Percentiles rank a stretch among this genome's conserved stretches.
Evolutionary conservation across 92 coral and sea anemone species (phyloP).

Genomic region (Zoanthus sansibaricus): DNA sequence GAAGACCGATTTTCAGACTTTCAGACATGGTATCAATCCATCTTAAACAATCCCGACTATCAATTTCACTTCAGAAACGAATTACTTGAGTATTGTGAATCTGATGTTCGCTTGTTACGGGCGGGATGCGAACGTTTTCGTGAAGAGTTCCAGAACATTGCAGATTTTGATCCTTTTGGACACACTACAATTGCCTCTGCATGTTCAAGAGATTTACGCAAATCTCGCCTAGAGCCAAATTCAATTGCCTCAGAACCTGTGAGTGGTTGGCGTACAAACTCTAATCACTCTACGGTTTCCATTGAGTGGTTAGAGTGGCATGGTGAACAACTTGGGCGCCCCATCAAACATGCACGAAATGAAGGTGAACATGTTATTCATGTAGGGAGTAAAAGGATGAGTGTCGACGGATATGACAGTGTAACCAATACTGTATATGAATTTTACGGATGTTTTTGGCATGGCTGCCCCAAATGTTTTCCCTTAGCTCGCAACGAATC

Average conservation of each 20-base stretch:
- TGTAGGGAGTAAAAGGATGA: neutral
- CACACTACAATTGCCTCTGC: neutral
- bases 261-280: neutral
- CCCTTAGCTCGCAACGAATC: neutral
- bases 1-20: neutral
- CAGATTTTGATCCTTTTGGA: no score
- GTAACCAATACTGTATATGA: neutral
- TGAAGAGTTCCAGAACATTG: neutral
- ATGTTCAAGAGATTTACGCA: neutral
- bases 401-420: neutral
- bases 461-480: neutral
- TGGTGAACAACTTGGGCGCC: no score
- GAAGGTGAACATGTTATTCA: no score
- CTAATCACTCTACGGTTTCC: neutral
- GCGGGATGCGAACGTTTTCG: no score
- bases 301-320: no score
- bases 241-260: neutral
- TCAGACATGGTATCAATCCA: neutral
- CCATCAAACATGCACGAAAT: neutral
- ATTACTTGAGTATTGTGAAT: no score
- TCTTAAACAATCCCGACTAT: no score
- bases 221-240: neutral
- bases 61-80: no score
- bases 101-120: no score
- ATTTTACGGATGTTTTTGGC: neutral